Conservation (phyloP, 2,113 vertebrate species). For the Corythornis madagascariensis region DNA sequence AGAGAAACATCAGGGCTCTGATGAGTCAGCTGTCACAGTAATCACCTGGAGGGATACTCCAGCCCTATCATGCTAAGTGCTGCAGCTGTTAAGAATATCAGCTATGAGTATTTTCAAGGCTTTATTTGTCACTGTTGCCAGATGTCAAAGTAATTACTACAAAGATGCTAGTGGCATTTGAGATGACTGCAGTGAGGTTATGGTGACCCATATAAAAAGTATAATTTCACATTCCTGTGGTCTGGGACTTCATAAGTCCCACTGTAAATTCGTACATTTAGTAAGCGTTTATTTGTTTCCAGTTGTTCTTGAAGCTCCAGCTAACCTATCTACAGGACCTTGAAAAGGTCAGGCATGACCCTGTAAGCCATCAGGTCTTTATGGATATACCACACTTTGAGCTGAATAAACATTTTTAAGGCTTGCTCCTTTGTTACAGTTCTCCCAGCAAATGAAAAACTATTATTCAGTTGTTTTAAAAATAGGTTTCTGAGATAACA, state of each 20-base stretch:
- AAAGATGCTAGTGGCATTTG: not conserved
- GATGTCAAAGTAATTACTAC: not conserved
- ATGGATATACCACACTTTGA: not conserved
- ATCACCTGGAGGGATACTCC: not conserved
- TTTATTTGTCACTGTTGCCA: not conserved
- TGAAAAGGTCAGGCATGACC: not conserved
- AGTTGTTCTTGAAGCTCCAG: not conserved
- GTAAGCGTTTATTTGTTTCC: not conserved
- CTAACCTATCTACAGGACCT: not conserved
- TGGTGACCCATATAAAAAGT: not conserved
- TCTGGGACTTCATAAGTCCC: not conserved
- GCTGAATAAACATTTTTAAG: not conserved
- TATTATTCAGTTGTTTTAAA: not conserved
- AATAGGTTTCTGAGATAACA: not conserved
- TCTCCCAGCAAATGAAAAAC: not conserved
- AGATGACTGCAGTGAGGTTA: not conserved
- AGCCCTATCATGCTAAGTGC: not conserved
- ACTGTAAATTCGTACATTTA: not conserved
- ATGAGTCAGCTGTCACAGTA: not conserved
- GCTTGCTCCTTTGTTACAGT: not conserved
- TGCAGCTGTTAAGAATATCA: not conserved
- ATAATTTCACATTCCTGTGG: not conserved
- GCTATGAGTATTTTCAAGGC: not conserved
- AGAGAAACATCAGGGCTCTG: not conserved
- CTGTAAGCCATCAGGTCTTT: not conserved